Conservation (phyloP, 2,888 invertebrate species). For the Philopedon plagiatum region DNA sequence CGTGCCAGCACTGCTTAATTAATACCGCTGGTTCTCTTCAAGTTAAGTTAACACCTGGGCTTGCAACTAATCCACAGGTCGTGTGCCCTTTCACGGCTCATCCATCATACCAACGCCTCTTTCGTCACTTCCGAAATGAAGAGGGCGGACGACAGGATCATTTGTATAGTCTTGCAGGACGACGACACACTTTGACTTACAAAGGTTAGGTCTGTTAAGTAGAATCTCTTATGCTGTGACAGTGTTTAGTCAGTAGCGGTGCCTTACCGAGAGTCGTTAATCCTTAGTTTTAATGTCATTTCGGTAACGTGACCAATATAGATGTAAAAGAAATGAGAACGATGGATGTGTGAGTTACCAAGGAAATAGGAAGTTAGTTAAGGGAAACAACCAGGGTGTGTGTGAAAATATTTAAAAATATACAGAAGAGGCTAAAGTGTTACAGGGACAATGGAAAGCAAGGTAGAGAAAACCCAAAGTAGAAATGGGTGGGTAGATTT, state of each 20-base stretch:
- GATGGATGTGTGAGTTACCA: no score
- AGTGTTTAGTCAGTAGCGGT: constrained; percentile 16
- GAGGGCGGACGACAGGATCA: constrained; percentile 37
- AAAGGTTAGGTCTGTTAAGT: constrained; percentile 39
- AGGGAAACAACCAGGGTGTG: no score
- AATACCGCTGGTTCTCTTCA: neutral
- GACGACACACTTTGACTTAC: constrained; percentile 39
- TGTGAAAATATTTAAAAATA: no score
- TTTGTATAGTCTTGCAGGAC: constrained; percentile 33
- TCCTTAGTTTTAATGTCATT: no score
- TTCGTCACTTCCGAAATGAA: constrained; percentile 38
- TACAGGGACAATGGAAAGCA: no score
- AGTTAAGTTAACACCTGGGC: constrained; percentile 60
- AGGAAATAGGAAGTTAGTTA: no score
- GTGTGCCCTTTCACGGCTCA: constrained; percentile 60
- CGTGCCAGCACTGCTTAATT: neutral
- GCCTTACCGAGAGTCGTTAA: neutral
- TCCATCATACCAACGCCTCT: constrained; percentile 36
- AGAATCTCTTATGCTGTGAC: constrained; percentile 26
- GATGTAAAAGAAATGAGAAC: no score
- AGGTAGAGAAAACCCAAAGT: no score
- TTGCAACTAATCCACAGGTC: constrained; percentile 60
- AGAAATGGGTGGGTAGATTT: no score
- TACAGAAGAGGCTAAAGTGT: no score
- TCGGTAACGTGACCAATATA: no score